Conservation (phyloP, 2,888 invertebrate species). For the Plebejus melissa region DNA sequence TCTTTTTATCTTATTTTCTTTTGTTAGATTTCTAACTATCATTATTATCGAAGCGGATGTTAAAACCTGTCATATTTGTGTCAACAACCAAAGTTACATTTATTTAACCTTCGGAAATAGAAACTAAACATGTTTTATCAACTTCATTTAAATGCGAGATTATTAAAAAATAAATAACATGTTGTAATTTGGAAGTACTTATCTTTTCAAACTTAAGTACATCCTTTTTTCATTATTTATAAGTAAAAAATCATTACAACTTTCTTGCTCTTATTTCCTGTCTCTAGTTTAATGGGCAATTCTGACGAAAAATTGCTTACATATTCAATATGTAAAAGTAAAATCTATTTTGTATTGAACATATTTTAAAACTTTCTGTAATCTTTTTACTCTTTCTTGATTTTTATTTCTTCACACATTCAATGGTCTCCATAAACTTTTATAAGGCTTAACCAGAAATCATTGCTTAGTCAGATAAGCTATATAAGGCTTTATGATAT, state of each 20-base stretch:
- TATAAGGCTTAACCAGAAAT: background rate
- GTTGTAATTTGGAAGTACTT: background rate
- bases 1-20: background rate
- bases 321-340: too few relatives aligned
- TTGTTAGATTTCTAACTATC: background rate
- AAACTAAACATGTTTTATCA: background rate
- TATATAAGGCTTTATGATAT: background rate
- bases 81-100: conserved; percentile 1
- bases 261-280: background rate
- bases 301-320: background rate
- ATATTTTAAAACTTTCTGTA: background rate
- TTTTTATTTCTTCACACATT: background rate
- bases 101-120: conserved; percentile 20
- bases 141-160: background rate
- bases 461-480: conserved; percentile 4
- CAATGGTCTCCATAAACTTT: background rate
- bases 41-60: background rate
- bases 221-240: conserved; percentile 4
- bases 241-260: background rate
- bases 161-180: background rate
- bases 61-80: conserved; percentile 24
- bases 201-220: background rate
- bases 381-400: background rate
- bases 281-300: background rate
- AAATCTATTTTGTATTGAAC: too few relatives aligned